A percentile compares a stretch with the other conserved stretches of the same genome.
phyloP scores from a whole-genome alignment of 2,888 invertebrate genomes.

The Andrena praecox region DNA sequence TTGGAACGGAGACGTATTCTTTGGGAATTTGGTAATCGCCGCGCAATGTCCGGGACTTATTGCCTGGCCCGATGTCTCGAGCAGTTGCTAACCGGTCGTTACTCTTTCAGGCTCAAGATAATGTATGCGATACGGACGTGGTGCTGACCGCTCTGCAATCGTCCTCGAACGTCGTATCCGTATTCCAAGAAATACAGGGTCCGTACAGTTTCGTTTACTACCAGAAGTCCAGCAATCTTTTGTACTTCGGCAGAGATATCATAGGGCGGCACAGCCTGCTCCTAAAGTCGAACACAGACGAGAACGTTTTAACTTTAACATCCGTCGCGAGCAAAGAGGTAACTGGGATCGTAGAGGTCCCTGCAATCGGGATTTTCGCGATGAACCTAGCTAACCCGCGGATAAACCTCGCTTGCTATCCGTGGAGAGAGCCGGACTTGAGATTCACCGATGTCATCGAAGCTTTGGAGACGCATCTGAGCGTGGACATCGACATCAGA shows the following conservation, averaged over 20 bases:
- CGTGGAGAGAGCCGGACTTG: slow-evolving; percentile 83
- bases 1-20: slow-evolving; percentile 96
- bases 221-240: slow-evolving; percentile 86
- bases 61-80: background rate
- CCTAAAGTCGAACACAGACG: slow-evolving; percentile 85
- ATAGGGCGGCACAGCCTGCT: slow-evolving; percentile 95
- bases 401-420: slow-evolving; percentile 84
- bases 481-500: slow-evolving; percentile 78
- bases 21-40: slow-evolving; percentile 84
- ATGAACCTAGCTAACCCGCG: slow-evolving; percentile 84
- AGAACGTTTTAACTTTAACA: slow-evolving; percentile 70
- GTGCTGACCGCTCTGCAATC: slow-evolving; percentile 64
- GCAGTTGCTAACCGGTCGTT: background rate
- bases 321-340: slow-evolving; percentile 84
- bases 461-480: slow-evolving; percentile 80
- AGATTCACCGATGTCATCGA: slow-evolving; percentile 80
- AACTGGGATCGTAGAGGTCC: slow-evolving; percentile 87
- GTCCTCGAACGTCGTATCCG: slow-evolving; percentile 81
- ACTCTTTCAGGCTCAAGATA: slow-evolving; percentile 57
- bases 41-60: too few relatives aligned
- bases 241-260: slow-evolving; percentile 94
- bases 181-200: slow-evolving; percentile 89
- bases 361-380: slow-evolving; percentile 88
- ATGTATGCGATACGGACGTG: slow-evolving; percentile 53
- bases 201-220: slow-evolving; percentile 94